phyloP scores from a whole-genome alignment of 2,113 vertebrate species.

The Chascanopsetta lugubris region DNA sequence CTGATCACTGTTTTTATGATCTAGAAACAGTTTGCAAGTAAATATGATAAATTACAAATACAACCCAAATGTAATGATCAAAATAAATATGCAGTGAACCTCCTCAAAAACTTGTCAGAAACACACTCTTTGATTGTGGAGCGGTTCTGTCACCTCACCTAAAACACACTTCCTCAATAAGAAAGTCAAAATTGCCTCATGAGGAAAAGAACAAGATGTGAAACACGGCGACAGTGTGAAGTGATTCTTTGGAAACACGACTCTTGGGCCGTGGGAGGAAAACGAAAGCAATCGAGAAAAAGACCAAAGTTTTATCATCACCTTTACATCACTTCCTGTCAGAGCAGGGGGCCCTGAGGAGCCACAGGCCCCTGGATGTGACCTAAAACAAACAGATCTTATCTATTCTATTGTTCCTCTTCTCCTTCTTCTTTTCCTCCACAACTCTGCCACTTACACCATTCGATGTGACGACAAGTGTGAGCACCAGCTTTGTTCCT shows the following conservation, averaged over 20 bases:
- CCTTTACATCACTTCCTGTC: conserved; percentile 41
- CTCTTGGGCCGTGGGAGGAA: conserved; percentile 10
- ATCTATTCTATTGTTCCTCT: background rate
- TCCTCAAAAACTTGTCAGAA: too few relatives aligned
- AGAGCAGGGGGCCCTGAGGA: background rate
- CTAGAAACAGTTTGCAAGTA: too few relatives aligned
- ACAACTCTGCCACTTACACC: too few relatives aligned
- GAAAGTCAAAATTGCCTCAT: too few relatives aligned
- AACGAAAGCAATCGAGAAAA: conserved; percentile 24
- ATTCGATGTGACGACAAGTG: background rate
- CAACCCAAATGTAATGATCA: too few relatives aligned
- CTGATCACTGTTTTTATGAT: too few relatives aligned
- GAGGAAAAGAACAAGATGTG: too few relatives aligned
- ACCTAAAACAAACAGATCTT: background rate
- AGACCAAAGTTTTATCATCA: conserved; percentile 24
- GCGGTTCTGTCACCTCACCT: too few relatives aligned
- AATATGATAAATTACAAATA: too few relatives aligned
- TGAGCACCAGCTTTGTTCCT: background rate
- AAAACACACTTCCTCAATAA: too few relatives aligned
- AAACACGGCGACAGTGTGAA: background rate
- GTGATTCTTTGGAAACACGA: background rate
- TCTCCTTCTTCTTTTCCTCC: background rate
- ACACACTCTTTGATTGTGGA: too few relatives aligned
- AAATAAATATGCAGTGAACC: too few relatives aligned
- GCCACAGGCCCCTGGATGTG: background rate